Percentiles rank a stretch among this genome's conserved stretches.
Conservation (phyloP, 2,113 vertebrate genomes). For the Actenoides lindsayi region DNA sequence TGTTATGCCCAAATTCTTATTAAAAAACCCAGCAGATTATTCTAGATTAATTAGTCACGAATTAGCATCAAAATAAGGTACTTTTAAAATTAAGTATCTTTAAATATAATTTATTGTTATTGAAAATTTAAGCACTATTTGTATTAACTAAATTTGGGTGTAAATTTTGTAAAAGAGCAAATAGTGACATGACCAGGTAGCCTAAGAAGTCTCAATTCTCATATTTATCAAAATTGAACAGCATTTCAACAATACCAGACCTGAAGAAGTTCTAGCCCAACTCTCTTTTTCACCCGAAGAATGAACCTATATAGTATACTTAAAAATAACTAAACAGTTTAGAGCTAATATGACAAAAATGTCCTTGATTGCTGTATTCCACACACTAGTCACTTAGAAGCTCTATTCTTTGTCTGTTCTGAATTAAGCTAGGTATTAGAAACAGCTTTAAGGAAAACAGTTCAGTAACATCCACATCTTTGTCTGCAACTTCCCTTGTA, state of each 20-base stretch:
- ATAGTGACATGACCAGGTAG: background rate
- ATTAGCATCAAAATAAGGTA: background rate
- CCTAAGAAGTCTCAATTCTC: background rate
- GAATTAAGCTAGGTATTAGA: background rate
- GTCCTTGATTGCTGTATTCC: background rate
- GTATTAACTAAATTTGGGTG: background rate
- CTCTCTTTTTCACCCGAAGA: background rate
- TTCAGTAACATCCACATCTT: background rate
- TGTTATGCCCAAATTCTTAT: background rate
- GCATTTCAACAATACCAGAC: background rate
- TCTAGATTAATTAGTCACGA: background rate
- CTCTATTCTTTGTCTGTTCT: background rate
- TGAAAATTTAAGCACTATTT: background rate
- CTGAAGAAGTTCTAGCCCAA: background rate
- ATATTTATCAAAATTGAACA: background rate
- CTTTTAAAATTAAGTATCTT: background rate
- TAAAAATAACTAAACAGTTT: background rate
- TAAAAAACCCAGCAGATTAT: background rate
- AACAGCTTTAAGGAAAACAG: background rate
- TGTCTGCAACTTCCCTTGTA: background rate
- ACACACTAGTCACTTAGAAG: background rate
- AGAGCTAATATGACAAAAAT: background rate
- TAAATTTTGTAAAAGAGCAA: background rate
- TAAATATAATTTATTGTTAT: background rate
- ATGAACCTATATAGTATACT: background rate